Percentiles rank a stretch among this genome's conserved stretches.
Evolutionary conservation across 2,113 vertebrate species (phyloP).

Genomic region (Uropsilus gracilis): DNA sequence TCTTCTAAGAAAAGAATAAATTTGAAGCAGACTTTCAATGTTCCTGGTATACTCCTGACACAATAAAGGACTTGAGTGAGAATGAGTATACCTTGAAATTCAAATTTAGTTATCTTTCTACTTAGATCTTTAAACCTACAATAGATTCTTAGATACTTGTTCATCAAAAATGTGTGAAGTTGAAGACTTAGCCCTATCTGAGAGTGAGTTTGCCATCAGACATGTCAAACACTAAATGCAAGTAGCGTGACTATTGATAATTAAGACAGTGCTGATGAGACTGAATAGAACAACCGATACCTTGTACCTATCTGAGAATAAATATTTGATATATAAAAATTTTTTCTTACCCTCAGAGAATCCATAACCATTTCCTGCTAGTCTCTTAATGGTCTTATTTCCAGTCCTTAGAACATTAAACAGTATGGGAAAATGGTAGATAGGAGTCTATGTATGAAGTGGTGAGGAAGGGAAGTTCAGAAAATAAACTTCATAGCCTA

Average conservation of each 20-base stretch:
- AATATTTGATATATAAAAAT: not conserved
- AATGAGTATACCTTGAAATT: not conserved
- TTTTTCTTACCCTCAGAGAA: not conserved
- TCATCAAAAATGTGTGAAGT: not conserved
- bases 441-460: not conserved
- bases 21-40: not conserved
- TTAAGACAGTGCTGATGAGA: not conserved
- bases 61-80: not conserved
- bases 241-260: not conserved
- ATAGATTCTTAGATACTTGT: not conserved
- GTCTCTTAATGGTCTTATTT: not conserved
- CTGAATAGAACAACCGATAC: not conserved
- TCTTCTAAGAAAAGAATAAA: not conserved
- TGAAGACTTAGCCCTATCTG: not conserved
- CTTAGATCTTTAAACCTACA: not conserved
- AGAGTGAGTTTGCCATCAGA: not conserved
- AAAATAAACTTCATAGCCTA: not conserved
- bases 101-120: not conserved
- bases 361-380: not conserved
- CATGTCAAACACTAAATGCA: not conserved
- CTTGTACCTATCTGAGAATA: not conserved
- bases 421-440: not conserved
- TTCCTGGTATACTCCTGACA: not conserved
- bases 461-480: not conserved
- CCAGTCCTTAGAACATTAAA: not conserved